Evolutionary conservation across 1,140 invertebrate genomes (phyloP), one percentile per base, ranked within the genome.

Genomic region (Nasonia vitripennis): DNA sequence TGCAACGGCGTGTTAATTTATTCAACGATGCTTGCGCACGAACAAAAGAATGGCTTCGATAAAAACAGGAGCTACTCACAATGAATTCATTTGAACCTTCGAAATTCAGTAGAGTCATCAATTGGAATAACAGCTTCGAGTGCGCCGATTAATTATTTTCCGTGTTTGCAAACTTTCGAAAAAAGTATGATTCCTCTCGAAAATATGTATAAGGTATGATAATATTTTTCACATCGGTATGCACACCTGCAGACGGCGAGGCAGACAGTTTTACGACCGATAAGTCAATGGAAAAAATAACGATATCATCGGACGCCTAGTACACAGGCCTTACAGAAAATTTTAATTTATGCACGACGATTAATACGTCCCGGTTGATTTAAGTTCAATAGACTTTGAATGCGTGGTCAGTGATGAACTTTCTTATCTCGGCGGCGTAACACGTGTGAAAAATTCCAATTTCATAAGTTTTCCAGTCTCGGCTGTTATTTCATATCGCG

Each of bases 381-480:
- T 62, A 62, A 62, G 55, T 62, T 62, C 55, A 62, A 62, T 20
- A 62, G 55, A 62, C 55, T 62, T 62, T 20, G 55, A 62, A 62
- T 62, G 17, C n/a, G 1, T 17, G 55, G 17, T 62, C 17, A 62
- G 17, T 62, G 17, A 17, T 17, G 55, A 7, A 62, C 7, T 62
- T 62, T 62, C 55, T 62, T 62, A 62, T 62, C 55, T 20, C 17
- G 3, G 55, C 6, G 20, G 17, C 0, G 55, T n/a, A 62, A 9
- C 55, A 62, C 55, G 55, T 62, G 55, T 62, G 55, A 62, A 62
- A 62, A 62, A 62, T 62, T 62, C 55, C 55, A 62, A 62, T 62
- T 62, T 62, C 55, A 62, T 62, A 62, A 62, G 55, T 62, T 62
- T 62, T 62, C 55, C 55, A 62, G 17, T 62, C 7, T 45, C 55